Conservation (phyloP, 2,888 invertebrate species). For the Ectemnius continuus region DNA sequence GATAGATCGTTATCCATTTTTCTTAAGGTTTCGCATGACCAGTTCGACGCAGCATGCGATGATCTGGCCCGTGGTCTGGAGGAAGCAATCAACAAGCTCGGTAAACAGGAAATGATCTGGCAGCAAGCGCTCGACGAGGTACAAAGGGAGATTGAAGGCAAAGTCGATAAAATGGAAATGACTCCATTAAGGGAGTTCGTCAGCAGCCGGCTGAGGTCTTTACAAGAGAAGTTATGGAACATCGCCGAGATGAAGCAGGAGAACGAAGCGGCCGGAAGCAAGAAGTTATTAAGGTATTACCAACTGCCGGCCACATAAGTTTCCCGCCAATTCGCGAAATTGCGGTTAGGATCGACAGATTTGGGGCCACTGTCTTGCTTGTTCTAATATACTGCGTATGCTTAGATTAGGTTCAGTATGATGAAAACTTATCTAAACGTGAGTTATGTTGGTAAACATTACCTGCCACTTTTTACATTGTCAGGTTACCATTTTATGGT, state of each 20-base stretch:
- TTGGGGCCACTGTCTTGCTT: too few species aligned
- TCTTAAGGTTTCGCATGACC: conserved; percentile 81
- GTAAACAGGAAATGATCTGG: conserved; percentile 83
- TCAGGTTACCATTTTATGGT: too few species aligned
- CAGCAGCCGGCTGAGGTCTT: conserved; percentile 80
- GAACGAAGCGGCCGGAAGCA: conserved; percentile 86
- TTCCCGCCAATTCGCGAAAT: too few species aligned
- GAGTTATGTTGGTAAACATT: too few species aligned
- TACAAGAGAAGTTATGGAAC: conserved; percentile 83
- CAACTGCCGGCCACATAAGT: background rate
- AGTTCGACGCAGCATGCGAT: conserved; percentile 85
- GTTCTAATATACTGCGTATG: too few species aligned
- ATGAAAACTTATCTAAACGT: too few species aligned
- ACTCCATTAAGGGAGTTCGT: conserved; percentile 84
- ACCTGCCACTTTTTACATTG: too few species aligned
- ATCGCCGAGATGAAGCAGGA: conserved; percentile 82
- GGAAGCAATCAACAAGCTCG: conserved; percentile 82
- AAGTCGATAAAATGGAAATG: conserved; percentile 84
- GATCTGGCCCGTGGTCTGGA: conserved; percentile 83
- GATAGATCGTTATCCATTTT: background rate
- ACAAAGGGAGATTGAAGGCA: conserved; percentile 83
- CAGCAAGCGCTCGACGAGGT: conserved; percentile 84
- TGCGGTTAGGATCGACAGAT: too few species aligned
- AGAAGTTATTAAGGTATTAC: conserved; percentile 82
- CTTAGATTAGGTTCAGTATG: too few species aligned